Base-by-base conservation (phyloP, 1,140 invertebrate genomes). In the Bombus confusus region DNA sequence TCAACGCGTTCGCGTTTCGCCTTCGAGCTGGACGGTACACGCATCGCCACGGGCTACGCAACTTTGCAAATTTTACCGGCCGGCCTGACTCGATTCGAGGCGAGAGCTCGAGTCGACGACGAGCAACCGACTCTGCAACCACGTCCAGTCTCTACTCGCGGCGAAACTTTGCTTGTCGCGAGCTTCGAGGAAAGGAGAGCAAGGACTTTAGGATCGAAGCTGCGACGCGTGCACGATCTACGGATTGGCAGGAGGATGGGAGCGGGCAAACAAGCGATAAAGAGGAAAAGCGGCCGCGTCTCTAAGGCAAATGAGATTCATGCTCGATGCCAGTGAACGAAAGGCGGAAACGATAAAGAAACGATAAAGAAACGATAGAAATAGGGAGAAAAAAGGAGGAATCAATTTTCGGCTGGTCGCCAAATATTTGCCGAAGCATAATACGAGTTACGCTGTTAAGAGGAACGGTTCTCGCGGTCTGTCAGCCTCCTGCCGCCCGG, bases 401-500 rank as follows among this genome's bases (percentile, higher is more conserved):
- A 66, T 69, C 39, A 64, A 88, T 66, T 81, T 86, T 86, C 28
- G 37, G 39, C 47, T 34, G 37, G 13, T 22, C 66, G 73, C 18
- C 43, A 87, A 87, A 87, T 87, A 85, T 77, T 80, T 83, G 52
- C 9, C 18, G 31, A 37, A 31, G 64, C 62, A 75, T 83, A 79
- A 87, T 83, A 39, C 68, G 62, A 57, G 37, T 66, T 69, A 34
- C 15, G 15, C 47, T 6, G 66, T 37, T 31, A 43, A 37, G 31
- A 34, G 59, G 15, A 82, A 34, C 12, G 10, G 59, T 28, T 52
- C 22, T 28, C 43, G 13, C n/a, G 18, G 41, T 22, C 28, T 47
- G 12, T 34, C 41, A 22, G 22, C 10, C 22, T 1, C 2, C 25
- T 4, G 10, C 9, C 4, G 3, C 8, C n/a, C 18, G 37, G 52